Conservation (phyloP, 2,797 vertebrate species). For the Orestias chungarensis region DNA sequence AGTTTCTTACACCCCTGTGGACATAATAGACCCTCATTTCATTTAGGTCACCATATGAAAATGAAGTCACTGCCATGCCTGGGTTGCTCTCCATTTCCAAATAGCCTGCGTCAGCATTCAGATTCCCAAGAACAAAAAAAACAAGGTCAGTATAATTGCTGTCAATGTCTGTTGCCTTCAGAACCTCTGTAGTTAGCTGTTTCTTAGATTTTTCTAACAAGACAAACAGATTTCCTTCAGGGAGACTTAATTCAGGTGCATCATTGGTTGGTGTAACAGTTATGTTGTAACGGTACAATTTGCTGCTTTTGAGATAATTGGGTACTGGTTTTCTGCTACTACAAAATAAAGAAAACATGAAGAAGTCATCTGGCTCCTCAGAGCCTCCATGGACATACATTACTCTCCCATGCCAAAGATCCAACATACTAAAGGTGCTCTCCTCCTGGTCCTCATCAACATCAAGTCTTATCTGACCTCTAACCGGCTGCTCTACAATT, state of each 20-base stretch:
- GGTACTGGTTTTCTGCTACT: conserved; percentile 82
- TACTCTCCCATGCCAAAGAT: conserved; percentile 85
- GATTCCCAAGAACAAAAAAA: conserved; percentile 87
- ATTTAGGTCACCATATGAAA: conserved; percentile 83
- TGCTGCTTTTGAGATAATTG: conserved; percentile 77
- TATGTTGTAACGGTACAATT: conserved; percentile 83
- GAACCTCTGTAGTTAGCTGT: conserved; percentile 76
- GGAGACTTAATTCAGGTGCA: conserved; percentile 86
- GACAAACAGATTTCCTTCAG: conserved; percentile 86
- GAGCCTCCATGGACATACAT: conserved; percentile 90
- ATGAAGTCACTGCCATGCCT: conserved; percentile 79
- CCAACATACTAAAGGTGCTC: conserved; percentile 86
- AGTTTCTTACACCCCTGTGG: conserved; percentile 85
- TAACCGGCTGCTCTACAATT: conserved; percentile 81
- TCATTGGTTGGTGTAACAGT: conserved; percentile 87
- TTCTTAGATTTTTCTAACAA: conserved; percentile 90
- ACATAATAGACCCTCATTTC: conserved; percentile 83
- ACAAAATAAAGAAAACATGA: conserved; percentile 85
- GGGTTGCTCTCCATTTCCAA: conserved; percentile 83
- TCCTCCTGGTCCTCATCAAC: conserved; percentile 77
- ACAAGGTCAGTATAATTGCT: conserved; percentile 76
- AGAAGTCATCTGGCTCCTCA: conserved; percentile 85
- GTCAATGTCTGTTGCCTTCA: conserved; percentile 86
- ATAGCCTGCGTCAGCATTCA: conserved; percentile 87
- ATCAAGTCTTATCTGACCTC: conserved; percentile 85